phyloP scores from a whole-genome alignment of 2,888 invertebrate species.

The Drosophila subquinaria region DNA sequence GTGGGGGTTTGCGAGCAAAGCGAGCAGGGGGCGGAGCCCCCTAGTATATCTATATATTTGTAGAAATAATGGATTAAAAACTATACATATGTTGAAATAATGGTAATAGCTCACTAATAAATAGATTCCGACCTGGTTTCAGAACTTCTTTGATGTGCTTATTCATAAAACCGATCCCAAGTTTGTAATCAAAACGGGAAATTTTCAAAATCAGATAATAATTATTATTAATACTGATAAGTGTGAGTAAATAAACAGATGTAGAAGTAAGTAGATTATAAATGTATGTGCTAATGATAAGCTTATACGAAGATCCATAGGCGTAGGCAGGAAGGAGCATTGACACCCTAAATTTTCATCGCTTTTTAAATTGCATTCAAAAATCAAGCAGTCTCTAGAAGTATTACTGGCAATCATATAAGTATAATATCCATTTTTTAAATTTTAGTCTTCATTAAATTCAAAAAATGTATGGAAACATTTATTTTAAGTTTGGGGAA shows the following conservation, averaged over 20 bases:
- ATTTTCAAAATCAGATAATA: slow-evolving; percentile 26
- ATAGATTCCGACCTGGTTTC: not conserved
- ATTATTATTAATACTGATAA: slow-evolving; percentile 22
- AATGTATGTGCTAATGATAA: not conserved
- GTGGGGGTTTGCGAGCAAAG: too few species aligned
- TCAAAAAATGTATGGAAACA: too few species aligned
- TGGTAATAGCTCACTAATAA: not conserved
- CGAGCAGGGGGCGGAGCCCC: too few species aligned
- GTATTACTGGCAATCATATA: not conserved
- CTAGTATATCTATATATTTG: too few species aligned
- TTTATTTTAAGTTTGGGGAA: too few species aligned
- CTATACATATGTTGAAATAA: too few species aligned
- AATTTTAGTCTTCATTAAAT: too few species aligned
- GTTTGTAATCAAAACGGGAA: slow-evolving; percentile 17
- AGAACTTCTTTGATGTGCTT: not conserved
- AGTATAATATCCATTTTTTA: not conserved
- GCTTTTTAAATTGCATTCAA: too few species aligned
- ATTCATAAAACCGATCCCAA: slow-evolving; percentile 4
- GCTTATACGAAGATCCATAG: not conserved
- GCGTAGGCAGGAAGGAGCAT: not conserved
- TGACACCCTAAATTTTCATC: not conserved
- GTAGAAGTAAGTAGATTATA: slow-evolving; percentile 4
- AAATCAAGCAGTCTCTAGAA: not conserved
- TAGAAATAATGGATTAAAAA: too few species aligned
- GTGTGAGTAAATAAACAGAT: slow-evolving; percentile 31